Conservation (phyloP, 1,140 invertebrate species). For the Thaumetopoea pityocampa region DNA sequence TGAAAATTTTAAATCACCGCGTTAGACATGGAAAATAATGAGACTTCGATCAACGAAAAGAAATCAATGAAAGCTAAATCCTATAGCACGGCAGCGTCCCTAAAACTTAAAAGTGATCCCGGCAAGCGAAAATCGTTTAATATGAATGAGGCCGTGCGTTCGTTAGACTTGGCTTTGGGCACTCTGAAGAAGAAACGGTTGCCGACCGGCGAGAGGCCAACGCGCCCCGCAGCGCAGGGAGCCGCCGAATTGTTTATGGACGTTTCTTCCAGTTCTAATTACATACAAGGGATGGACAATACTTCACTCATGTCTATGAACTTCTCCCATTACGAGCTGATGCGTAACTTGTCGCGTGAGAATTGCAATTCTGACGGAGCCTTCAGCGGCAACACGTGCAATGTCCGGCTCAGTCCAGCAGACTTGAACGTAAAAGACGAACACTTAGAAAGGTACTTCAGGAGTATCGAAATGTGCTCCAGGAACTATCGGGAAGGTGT, state of each 20-base stretch:
- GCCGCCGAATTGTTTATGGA: conserved; percentile 36
- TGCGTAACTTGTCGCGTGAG: conserved; percentile 55
- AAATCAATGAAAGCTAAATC: conserved; percentile 49
- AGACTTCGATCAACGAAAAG: conserved; percentile 28
- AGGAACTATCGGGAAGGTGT: conserved; percentile 19
- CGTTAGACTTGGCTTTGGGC: conserved; percentile 43
- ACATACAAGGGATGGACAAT: conserved; percentile 32
- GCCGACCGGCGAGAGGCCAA: conserved; percentile 29
- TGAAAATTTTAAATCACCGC: conserved; percentile 25
- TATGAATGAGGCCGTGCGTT: conserved; percentile 44
- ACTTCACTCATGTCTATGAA: conserved; percentile 53
- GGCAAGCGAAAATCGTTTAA: conserved; percentile 50
- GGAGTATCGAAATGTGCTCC: conserved; percentile 54
- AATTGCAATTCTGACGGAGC: too few relatives aligned
- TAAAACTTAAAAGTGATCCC: conserved; percentile 31
- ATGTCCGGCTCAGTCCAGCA: conserved; percentile 20
- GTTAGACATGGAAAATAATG: conserved; percentile 44
- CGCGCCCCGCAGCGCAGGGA: conserved; percentile 12
- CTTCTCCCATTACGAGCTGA: conserved; percentile 62
- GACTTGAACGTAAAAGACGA: conserved; percentile 44
- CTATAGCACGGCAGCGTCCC: conserved; percentile 22
- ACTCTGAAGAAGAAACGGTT: conserved; percentile 50
- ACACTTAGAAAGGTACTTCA: conserved; percentile 57
- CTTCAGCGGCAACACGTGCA: conserved; percentile 44
- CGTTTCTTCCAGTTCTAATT: conserved; percentile 17